Evolutionary conservation across 2,113 vertebrate genomes (phyloP), one percentile per base, ranked within the genome.

Genomic region (Conger conger): DNA sequence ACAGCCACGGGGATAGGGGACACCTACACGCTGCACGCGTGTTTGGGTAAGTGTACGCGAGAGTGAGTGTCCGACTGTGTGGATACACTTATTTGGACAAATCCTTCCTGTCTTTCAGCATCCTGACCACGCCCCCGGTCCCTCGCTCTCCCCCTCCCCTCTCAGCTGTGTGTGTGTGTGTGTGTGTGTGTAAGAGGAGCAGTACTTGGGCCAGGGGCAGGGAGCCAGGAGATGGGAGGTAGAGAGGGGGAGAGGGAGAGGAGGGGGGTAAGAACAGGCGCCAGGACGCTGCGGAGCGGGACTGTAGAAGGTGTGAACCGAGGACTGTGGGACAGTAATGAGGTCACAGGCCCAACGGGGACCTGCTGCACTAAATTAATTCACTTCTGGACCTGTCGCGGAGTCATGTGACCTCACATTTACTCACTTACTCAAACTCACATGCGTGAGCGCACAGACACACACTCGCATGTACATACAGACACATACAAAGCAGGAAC

Each of bases 331-430:
- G 5, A 27, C 38, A n/a, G 27, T 36, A 57, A 63, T 37, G 33
- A 53, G 81, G 30, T 20, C 27, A 82, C 17, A 17, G 53, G 81
- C 50, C 53, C 81, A 23, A 7, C 81, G 60, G 53, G 53, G 33
- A 30, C 6, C 54, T 23, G 35, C 81, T 82, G 81, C 57, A 63
- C 17, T 37, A 60, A 60, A 63, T 82, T 63, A 57, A 82, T 38
- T 82, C 81, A 50, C 78, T 38, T 38, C 68, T 42, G 36, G 23
- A 79, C 18, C 6, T 78, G 37, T 1, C 17, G 38, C 42, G 78
- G 38, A 42, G n/a, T 33, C 27, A 2, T 27, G 9, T 27, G 5
- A 36, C 76, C 9, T 18, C 76, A n/a, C 18, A 17, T 36, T 37
- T 30, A 78, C 35, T 33, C 18, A 38, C 18, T 23, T 6, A 63